phyloP scores from a whole-genome alignment of 2,797 vertebrate species.

The Artibeus lituratus region DNA sequence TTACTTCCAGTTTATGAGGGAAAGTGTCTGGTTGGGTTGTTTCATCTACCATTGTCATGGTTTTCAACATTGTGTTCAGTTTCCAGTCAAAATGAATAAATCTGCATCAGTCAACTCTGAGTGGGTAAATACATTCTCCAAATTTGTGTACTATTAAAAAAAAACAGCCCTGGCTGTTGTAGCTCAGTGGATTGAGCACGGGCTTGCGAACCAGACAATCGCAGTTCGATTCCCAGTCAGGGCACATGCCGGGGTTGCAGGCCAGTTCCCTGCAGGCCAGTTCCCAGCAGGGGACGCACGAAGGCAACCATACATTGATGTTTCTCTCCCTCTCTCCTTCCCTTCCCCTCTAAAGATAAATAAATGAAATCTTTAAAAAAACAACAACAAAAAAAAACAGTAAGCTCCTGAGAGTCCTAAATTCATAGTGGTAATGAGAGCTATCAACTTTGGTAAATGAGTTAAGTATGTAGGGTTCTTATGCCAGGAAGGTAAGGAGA shows the following conservation, averaged over 20 bases:
- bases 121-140: not conserved
- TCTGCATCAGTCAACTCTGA: not conserved
- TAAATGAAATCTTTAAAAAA: too few species aligned
- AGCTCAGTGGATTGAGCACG: too few species aligned
- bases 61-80: not conserved
- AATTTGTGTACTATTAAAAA: not conserved
- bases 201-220: too few species aligned
- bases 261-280: too few species aligned
- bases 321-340: too few species aligned
- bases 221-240: too few species aligned
- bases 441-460: not conserved
- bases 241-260: too few species aligned
- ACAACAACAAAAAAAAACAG: too few species aligned
- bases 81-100: not conserved
- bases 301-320: too few species aligned
- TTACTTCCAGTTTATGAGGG: not conserved
- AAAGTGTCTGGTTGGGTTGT: rapidly evolving
- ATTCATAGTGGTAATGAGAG: not conserved
- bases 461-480: conserved; percentile 16
- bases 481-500: conserved; percentile 15
- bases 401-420: not conserved
- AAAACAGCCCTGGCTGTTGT: too few species aligned
- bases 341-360: too few species aligned
- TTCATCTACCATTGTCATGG: not conserved
- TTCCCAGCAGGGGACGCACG: too few species aligned